These are phyloP conservation scores for Buphagus erythrorhynchus DNA, from an alignment of 2,797 vertebrate genomes.

Conservation along the genomic window DNA sequence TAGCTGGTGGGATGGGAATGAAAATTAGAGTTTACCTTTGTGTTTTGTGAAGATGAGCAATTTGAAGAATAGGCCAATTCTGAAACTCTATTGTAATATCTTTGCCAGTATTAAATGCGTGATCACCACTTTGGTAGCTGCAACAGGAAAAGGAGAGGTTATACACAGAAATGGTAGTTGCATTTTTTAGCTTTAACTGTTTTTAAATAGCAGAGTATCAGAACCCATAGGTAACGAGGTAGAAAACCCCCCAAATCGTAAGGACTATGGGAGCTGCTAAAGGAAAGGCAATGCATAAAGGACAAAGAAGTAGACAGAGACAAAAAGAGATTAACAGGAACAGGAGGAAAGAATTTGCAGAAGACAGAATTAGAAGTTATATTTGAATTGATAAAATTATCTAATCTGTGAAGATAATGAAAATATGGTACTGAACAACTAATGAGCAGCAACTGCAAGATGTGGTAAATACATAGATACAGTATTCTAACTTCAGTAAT, in stretches of 20 bases:
- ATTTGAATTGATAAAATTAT: background rate
- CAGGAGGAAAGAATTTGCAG: background rate
- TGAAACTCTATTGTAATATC: slow-evolving; percentile 23
- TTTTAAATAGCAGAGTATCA: background rate
- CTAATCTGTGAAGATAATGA: background rate
- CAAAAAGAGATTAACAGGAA: background rate
- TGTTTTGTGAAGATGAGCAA: slow-evolving; percentile 20
- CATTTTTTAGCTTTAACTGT: background rate
- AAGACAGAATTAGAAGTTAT: background rate
- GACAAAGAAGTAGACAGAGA: background rate
- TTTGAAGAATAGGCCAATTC: slow-evolving; percentile 45
- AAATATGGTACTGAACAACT: background rate
- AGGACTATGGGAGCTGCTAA: background rate
- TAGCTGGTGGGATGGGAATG: slow-evolving; percentile 1
- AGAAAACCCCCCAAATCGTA: background rate
- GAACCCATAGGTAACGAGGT: background rate
- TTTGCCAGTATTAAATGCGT: background rate
- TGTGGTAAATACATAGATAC: background rate
- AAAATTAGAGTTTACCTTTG: slow-evolving; percentile 29
- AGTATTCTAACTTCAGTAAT: background rate
- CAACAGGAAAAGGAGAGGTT: background rate
- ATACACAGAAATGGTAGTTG: background rate
- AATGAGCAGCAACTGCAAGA: background rate
- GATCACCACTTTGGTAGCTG: background rate
- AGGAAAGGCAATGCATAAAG: background rate